Conservation (phyloP, 2,888 invertebrate species). For the Sycophila texana region DNA sequence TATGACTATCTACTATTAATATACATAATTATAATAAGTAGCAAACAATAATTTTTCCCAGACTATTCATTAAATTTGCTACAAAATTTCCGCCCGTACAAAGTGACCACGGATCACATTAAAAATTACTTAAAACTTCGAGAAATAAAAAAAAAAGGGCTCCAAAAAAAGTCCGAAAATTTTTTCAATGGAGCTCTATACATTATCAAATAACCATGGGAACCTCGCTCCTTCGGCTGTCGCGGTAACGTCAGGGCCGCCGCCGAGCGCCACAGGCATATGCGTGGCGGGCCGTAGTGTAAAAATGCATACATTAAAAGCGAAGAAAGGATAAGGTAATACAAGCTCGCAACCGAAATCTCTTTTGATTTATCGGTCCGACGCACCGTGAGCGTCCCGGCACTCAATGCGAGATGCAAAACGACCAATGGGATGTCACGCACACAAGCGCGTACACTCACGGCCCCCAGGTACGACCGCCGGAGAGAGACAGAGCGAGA, state of each 20-base stretch:
- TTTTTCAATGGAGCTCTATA: neutral
- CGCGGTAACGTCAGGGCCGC: too few relatives aligned
- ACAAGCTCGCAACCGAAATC: slow-evolving; percentile 54
- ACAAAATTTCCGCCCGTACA: too few relatives aligned
- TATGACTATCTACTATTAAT: too few relatives aligned
- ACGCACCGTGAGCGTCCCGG: slow-evolving; percentile 23
- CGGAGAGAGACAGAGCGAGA: slow-evolving; percentile 25
- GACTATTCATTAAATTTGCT: too few relatives aligned
- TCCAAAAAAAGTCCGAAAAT: neutral
- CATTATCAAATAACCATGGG: neutral
- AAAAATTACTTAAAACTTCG: too few relatives aligned
- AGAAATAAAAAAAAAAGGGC: too few relatives aligned
- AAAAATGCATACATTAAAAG: slow-evolving; percentile 52
- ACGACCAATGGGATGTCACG: slow-evolving; percentile 51
- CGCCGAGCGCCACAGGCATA: neutral
- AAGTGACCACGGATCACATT: too few relatives aligned
- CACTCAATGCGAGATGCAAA: slow-evolving; percentile 5
- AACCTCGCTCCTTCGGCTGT: neutral
- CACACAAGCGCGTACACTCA: slow-evolving; percentile 22
- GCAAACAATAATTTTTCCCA: too few relatives aligned
- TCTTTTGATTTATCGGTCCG: slow-evolving; percentile 56
- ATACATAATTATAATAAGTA: too few relatives aligned
- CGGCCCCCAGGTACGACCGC: neutral
- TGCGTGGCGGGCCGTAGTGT: too few relatives aligned
- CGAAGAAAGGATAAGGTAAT: slow-evolving; percentile 41